Evolutionary conservation across 2,797 vertebrate genomes (phyloP), one percentile per base, ranked within the genome.

Genomic region (Choloepus didactylus): DNA sequence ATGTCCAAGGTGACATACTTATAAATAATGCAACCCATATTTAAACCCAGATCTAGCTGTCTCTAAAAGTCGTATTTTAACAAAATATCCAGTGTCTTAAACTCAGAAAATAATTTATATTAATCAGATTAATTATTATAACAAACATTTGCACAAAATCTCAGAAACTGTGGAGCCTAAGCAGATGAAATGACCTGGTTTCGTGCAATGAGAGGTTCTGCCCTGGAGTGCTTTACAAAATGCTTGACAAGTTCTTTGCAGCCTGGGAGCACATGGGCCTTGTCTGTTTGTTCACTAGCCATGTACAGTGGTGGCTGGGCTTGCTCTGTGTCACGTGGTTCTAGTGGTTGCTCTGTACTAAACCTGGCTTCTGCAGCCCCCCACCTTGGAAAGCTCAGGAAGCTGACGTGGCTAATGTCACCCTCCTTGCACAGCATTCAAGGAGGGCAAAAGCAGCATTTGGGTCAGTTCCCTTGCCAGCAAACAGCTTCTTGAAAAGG

Each of bases 1-100:
- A 73, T 75, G 2, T 86, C 12, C 59, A 81, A 93, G 46, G 18
- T 72, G 54, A 88, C 44, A 75, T 16, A 69, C 35, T 46, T 70
- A 49, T 46, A 59, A 79, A 90, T 87, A 76, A 76, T 19, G 25
- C 9, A 84, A 80, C 35, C 12, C 25, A 70, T 23, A 75, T 94
- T 92, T 94, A 38, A 59, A 79, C 72, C 38, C 29, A 90, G 31
- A 88, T 85, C 70, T 41, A 11, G 67, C 87, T 91, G 18, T 87
- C 66, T 95, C 51, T 79, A 9, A 80, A 85, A 84, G 46, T 79
- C 29, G 44, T 38, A 11, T 77, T 91, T 95, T 80, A 18, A 91
- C 59, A 84, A 51, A 86, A 64, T 2, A 35, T 10, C 21, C 11
- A 54, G 16, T 73, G 51, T 44, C 77, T 85, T 27, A 49, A 86